Percentiles rank a stretch among this genome's conserved stretches.
Conservation (phyloP, 2,888 invertebrate species). For the Rhingia rostrata region DNA sequence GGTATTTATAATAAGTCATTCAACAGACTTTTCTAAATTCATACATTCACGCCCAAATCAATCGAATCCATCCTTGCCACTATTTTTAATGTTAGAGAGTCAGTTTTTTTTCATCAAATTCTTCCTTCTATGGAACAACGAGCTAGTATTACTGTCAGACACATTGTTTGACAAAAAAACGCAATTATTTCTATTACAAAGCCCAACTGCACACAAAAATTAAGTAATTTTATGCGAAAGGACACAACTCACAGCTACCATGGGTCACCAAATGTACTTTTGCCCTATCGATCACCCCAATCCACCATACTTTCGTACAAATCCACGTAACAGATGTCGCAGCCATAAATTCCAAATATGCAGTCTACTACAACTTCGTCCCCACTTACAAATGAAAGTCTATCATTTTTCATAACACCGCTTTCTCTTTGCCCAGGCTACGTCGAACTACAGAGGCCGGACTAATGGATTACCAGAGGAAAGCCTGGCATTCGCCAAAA, state of each 20-base stretch:
- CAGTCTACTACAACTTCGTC: constrained; percentile 25
- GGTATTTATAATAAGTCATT: no score
- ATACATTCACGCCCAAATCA: no score
- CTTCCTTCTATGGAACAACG: no score
- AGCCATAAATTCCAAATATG: constrained; percentile 48
- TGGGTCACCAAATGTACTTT: background rate
- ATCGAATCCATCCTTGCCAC: no score
- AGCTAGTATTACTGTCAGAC: no score
- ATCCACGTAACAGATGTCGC: constrained; percentile 11
- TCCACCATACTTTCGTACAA: background rate
- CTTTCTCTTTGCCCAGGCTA: constrained; percentile 82
- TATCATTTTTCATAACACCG: constrained; percentile 31
- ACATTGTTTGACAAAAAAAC: no score
- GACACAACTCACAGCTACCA: background rate
- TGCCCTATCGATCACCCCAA: constrained; percentile 7
- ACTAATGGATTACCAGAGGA: constrained; percentile 85
- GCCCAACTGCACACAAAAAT: background rate
- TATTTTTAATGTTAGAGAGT: no score
- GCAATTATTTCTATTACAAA: no score
- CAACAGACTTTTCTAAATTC: no score
- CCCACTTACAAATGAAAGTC: constrained; percentile 12
- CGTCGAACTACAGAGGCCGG: constrained; percentile 86
- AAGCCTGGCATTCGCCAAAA: constrained; percentile 85
- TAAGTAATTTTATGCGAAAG: background rate
- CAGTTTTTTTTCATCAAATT: no score